A percentile compares a stretch with the other conserved stretches of the same genome.
Conservation (phyloP, 2,797 vertebrate species). For the Helarctos malayanus region DNA sequence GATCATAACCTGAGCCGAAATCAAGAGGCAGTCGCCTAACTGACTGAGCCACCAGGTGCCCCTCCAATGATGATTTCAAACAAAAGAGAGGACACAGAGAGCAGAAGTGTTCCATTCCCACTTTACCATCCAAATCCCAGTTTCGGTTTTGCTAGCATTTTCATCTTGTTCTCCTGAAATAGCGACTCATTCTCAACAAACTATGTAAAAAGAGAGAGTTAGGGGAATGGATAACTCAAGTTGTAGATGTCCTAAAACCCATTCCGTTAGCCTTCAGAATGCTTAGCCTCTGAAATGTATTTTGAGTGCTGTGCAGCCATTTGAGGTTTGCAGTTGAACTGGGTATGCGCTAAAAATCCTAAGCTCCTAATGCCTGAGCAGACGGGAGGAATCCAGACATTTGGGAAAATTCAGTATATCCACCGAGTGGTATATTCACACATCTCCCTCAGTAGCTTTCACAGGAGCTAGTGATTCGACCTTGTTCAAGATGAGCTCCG, state of each 20-base stretch:
- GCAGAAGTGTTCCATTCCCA: not conserved
- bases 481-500: not conserved
- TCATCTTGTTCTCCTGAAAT: slow-evolving; percentile 8
- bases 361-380: not conserved
- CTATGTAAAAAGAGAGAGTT: not conserved
- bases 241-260: slow-evolving; percentile 5
- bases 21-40: not conserved
- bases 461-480: not conserved
- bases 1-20: not conserved
- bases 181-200: slow-evolving; percentile 2
- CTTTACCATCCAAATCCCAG: not conserved
- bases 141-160: slow-evolving; percentile 19
- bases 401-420: not conserved
- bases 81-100: not conserved
- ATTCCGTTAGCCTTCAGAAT: slow-evolving; percentile 40
- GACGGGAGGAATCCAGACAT: not conserved
- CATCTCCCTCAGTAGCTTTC: not conserved
- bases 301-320: not conserved
- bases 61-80: not conserved
- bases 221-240: not conserved
- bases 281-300: slow-evolving; percentile 8
- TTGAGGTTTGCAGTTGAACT: slow-evolving; percentile 15
- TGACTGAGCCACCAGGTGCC: not conserved
- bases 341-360: not conserved
- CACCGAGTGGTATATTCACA: not conserved